Evolutionary conservation across 2,113 vertebrate genomes (phyloP).

Genomic region (Semicossyphus pulcher): DNA sequence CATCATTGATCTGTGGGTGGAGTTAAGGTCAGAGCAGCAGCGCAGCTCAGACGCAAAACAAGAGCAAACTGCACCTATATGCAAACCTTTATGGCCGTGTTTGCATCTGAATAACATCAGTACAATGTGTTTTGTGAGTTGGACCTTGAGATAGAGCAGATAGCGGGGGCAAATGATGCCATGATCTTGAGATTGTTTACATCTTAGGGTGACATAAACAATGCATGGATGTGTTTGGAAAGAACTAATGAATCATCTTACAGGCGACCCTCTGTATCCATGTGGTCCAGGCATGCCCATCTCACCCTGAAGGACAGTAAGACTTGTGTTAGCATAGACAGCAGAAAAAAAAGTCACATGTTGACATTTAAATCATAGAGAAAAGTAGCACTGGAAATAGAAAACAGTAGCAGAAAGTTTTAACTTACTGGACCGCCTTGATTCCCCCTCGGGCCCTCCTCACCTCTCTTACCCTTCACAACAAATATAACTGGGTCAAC

Average conservation of each 20-base stretch:
- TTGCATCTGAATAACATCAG: no score
- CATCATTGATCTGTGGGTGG: no score
- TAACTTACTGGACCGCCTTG: conserved; percentile 74
- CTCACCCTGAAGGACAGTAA: conserved; percentile 67
- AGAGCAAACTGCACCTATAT: no score
- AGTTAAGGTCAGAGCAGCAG: no score
- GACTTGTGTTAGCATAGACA: neutral
- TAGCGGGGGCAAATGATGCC: no score
- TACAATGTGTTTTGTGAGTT: no score
- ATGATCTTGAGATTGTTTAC: no score
- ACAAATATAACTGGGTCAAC: conserved; percentile 18
- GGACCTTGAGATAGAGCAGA: no score
- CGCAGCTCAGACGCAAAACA: no score
- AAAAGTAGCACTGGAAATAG: neutral
- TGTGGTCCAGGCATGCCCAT: conserved; percentile 71
- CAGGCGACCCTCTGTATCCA: conserved; percentile 76
- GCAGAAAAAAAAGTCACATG: neutral
- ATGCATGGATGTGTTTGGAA: neutral
- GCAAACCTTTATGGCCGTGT: no score
- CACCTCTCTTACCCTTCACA: conserved; percentile 77
- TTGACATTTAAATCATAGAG: no score
- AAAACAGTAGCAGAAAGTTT: neutral
- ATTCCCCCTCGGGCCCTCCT: conserved; percentile 72
- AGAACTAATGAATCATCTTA: conserved; percentile 63
- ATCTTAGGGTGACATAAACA: no score